Conservation (phyloP, 2,888 invertebrate genomes). For the Brachypalpus laphriformis region DNA sequence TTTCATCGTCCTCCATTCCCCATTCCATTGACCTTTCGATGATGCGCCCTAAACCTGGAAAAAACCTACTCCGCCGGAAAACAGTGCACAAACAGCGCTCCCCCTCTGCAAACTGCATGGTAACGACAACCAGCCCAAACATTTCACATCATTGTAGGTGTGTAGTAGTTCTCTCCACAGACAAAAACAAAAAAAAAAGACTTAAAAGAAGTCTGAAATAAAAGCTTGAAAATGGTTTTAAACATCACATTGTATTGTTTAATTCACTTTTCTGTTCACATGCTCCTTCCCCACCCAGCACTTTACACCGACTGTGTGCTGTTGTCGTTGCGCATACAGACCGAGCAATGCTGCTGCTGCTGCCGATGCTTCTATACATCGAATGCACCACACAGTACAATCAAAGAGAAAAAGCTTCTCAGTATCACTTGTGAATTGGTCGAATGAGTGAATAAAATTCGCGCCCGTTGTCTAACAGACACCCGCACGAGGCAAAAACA, state of each 20-base stretch:
- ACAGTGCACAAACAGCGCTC: not conserved
- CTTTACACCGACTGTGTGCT: not conserved
- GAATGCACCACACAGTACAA: conserved; percentile 61
- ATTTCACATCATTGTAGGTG: conserved; percentile 11
- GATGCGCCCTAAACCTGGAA: conserved; percentile 43
- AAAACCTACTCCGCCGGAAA: not conserved
- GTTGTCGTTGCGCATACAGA: conserved; percentile 49
- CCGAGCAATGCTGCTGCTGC: conserved; percentile 23
- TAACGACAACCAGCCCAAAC: conserved; percentile 39
- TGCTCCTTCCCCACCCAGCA: not conserved
- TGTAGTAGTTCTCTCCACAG: not conserved
- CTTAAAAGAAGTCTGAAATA: conserved; percentile 23
- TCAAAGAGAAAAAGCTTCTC: conserved; percentile 67
- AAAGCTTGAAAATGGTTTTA: conserved; percentile 42
- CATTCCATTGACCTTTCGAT: conserved; percentile 58
- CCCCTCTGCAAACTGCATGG: conserved; percentile 20
- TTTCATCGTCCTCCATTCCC: conserved; percentile 14
- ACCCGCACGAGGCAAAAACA: conserved; percentile 30
- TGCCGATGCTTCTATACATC: conserved; percentile 11
- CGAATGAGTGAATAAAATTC: conserved; percentile 65
- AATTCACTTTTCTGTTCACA: conserved; percentile 46
- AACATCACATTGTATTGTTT: conserved; percentile 30
- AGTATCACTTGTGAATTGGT: conserved; percentile 71
- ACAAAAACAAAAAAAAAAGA: conserved; percentile 1
- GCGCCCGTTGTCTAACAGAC: conserved; percentile 34